These are phyloP conservation scores for Abrostola tripartita DNA, from an alignment of 2,888 invertebrate species.

Conservation along the genomic window DNA sequence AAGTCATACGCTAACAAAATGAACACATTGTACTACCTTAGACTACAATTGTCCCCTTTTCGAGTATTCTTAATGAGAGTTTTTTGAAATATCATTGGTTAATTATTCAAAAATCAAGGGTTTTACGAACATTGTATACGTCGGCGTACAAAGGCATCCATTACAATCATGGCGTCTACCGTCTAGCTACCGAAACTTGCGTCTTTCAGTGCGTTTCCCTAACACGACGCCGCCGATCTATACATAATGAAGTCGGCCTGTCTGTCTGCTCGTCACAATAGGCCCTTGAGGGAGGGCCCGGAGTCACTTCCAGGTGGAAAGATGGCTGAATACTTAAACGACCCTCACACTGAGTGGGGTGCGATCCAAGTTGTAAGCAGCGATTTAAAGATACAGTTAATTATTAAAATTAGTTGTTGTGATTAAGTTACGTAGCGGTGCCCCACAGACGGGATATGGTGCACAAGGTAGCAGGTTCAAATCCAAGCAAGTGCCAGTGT, in stretches of 20 bases:
- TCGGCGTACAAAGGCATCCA: not conserved
- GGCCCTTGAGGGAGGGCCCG: slow-evolving; percentile 68
- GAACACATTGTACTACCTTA: too few species aligned
- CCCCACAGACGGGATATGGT: too few species aligned
- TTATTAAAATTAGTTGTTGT: not conserved
- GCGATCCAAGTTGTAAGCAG: slow-evolving; percentile 48
- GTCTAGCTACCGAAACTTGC: slow-evolving; percentile 40
- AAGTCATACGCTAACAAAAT: too few species aligned
- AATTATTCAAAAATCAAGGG: too few species aligned
- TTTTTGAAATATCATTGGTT: too few species aligned
- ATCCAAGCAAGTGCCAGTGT: too few species aligned
- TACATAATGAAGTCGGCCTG: slow-evolving; percentile 65
- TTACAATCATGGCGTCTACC: slow-evolving; percentile 23
- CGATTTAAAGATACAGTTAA: not conserved
- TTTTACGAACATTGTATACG: not conserved
- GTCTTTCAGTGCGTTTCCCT: slow-evolving; percentile 16
- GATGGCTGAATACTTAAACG: slow-evolving; percentile 79
- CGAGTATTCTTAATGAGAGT: too few species aligned
- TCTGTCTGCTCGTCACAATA: slow-evolving; percentile 81
- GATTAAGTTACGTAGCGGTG: not conserved
- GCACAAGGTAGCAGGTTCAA: too few species aligned
- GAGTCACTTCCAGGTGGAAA: slow-evolving; percentile 84
- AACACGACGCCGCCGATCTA: slow-evolving; percentile 49
- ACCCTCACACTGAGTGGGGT: slow-evolving; percentile 61
- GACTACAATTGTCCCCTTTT: too few species aligned